Percentiles rank a stretch among this genome's conserved stretches.
Conservation (phyloP, 1,140 invertebrate genomes). For the Cydia pomonella region DNA sequence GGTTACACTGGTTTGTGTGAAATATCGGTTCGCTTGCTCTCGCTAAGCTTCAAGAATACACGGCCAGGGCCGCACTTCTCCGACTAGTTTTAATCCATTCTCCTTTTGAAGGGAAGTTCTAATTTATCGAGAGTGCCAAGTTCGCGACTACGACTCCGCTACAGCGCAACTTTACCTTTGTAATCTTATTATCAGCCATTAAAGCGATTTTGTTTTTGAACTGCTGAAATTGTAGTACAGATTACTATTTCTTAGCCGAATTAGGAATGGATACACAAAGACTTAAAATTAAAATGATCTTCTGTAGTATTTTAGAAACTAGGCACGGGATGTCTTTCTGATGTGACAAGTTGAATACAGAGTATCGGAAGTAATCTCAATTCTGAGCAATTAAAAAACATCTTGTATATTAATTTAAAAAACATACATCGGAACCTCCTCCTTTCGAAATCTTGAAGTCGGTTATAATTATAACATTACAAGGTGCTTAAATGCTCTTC, state of each 20-base stretch:
- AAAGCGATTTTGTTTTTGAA: conserved; percentile 43
- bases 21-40: background rate
- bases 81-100: conserved; percentile 79
- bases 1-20: background rate
- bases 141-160: conserved; percentile 67
- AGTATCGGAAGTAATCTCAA: no score
- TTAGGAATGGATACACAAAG: background rate
- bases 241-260: background rate
- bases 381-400: no score
- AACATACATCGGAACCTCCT: no score
- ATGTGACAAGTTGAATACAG: no score
- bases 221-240: conserved; percentile 27
- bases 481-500: background rate
- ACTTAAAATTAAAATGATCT: background rate
- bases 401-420: no score
- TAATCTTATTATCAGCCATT: conserved; percentile 53
- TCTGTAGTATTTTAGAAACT: background rate
- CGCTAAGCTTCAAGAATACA: background rate
- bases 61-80: conserved; percentile 54
- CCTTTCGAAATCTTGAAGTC: no score
- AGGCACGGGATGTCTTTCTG: background rate
- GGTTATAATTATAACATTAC: no score
- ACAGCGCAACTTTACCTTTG: conserved; percentile 68
- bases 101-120: conserved; percentile 72
- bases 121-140: conserved; percentile 80